These are phyloP conservation scores for Psilopsiagon aymara DNA, from an alignment of 2,113 vertebrate species.

Conservation along the genomic window DNA sequence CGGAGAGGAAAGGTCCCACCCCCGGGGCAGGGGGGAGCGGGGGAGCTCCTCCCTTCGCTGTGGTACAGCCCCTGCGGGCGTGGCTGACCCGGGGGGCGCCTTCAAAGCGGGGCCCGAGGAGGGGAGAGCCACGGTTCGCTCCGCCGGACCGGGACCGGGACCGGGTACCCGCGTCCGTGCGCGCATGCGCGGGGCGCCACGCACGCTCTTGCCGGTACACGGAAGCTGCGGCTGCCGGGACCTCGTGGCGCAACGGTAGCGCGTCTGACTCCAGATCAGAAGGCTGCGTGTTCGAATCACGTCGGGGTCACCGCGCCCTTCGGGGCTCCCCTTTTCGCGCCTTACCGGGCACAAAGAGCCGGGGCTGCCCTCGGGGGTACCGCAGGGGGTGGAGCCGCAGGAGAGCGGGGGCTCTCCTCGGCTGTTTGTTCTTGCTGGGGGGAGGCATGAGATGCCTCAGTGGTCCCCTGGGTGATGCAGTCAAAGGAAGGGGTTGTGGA, in stretches of 20 bases:
- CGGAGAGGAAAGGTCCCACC: too few species aligned
- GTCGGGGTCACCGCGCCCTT: constrained; percentile 41
- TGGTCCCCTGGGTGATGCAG: not conserved
- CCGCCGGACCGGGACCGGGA: not conserved
- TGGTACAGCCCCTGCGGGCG: too few species aligned
- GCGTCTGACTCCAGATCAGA: constrained; percentile 82
- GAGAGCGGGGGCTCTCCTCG: not conserved
- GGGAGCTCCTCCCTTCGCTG: too few species aligned
- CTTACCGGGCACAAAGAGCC: too few species aligned
- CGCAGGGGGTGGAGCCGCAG: too few species aligned
- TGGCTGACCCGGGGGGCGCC: too few species aligned
- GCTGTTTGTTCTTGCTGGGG: not conserved
- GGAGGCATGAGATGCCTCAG: not conserved
- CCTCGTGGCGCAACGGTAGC: constrained; percentile 81
- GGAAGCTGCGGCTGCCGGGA: accelerated
- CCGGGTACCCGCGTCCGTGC: accelerated
- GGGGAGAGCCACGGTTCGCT: too few species aligned
- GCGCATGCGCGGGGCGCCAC: not conserved
- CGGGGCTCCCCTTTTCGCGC: not conserved
- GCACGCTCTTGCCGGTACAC: not conserved
- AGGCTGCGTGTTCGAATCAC: constrained; percentile 82
- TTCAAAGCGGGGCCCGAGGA: not conserved
- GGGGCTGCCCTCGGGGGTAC: not conserved
- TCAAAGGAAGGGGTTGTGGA: not conserved
- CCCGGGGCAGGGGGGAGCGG: too few species aligned